Evolutionary conservation across 1,140 invertebrate genomes (phyloP).

Genomic region (Drosophila lacertosa): DNA sequence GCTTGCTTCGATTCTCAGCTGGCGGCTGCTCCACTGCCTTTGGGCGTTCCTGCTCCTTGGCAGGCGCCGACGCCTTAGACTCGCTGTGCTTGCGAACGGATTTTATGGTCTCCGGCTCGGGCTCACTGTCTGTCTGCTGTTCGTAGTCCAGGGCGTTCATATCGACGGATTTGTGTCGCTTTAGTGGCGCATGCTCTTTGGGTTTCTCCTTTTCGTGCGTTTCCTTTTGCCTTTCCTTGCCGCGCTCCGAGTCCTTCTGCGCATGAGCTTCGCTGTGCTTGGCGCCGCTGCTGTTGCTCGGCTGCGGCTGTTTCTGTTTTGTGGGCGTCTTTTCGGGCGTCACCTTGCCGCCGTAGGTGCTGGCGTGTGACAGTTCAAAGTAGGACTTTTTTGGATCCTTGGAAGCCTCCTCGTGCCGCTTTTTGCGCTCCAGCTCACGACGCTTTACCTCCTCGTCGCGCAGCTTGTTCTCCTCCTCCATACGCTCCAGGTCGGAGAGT

Average conservation of each 20-base stretch:
- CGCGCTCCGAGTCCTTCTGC: constrained; percentile 42
- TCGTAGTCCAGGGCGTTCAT: constrained; percentile 83
- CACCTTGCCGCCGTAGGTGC: constrained; percentile 69
- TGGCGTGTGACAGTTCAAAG: constrained; percentile 81
- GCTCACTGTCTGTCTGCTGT: constrained; percentile 74
- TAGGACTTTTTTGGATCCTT: constrained; percentile 79
- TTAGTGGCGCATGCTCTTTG: constrained; percentile 42
- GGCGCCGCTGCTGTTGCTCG: constrained; percentile 23
- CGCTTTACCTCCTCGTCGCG: constrained; percentile 87
- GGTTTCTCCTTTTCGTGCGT: constrained; percentile 51
- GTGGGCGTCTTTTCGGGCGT: constrained; percentile 52
- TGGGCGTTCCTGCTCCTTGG: constrained; percentile 28
- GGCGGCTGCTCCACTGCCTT: constrained; percentile 29
- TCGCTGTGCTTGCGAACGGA: constrained; percentile 28
- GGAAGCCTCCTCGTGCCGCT: constrained; percentile 85
- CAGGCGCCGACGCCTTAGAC: neutral
- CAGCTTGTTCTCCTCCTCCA: constrained; percentile 87
- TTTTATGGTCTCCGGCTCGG: constrained; percentile 49
- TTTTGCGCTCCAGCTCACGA: constrained; percentile 86
- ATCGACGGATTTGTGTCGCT: constrained; percentile 72
- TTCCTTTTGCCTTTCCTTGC: constrained; percentile 44
- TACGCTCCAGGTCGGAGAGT: constrained; percentile 91
- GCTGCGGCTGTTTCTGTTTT: constrained; percentile 24
- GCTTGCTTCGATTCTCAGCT: constrained; percentile 12
- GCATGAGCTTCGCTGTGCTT: constrained; percentile 20